Evolutionary conservation across 2,113 vertebrate genomes (phyloP).

Genomic region (Fulmarus glacialis): DNA sequence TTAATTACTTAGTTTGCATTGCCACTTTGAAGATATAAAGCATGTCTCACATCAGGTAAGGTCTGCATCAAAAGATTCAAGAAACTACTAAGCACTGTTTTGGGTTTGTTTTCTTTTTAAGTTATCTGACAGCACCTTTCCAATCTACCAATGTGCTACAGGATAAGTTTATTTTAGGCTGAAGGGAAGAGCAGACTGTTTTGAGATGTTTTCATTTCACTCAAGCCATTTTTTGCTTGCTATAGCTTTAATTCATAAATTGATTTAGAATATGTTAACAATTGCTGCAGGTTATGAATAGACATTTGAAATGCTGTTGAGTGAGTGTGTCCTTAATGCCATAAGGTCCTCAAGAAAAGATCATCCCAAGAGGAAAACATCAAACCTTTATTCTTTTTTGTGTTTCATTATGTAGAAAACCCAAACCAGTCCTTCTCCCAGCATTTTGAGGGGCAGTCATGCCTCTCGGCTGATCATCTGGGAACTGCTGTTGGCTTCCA

Average conservation of each 20-base stretch:
- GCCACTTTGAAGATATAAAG: background rate
- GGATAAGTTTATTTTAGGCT: background rate
- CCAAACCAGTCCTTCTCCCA: background rate
- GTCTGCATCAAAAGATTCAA: background rate
- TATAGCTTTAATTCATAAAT: background rate
- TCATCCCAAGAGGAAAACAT: background rate
- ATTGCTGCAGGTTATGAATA: background rate
- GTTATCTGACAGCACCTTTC: background rate
- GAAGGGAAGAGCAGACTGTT: background rate
- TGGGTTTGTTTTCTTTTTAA: background rate
- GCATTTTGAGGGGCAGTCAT: background rate
- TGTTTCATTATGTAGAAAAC: background rate
- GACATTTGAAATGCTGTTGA: background rate
- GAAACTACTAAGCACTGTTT: background rate
- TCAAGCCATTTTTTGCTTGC: background rate
- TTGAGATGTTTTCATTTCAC: background rate
- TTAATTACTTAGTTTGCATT: constrained; percentile 16
- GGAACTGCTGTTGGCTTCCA: background rate
- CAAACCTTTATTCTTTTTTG: background rate
- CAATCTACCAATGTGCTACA: background rate
- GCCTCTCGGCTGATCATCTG: background rate
- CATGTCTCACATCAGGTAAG: background rate
- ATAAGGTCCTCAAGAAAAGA: background rate
- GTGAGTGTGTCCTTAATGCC: background rate
- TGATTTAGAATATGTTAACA: background rate